These are phyloP conservation scores for Diadema setosum DNA, from an alignment of 35 echinoderm and acorn worm genomes.

Conservation along the genomic window DNA sequence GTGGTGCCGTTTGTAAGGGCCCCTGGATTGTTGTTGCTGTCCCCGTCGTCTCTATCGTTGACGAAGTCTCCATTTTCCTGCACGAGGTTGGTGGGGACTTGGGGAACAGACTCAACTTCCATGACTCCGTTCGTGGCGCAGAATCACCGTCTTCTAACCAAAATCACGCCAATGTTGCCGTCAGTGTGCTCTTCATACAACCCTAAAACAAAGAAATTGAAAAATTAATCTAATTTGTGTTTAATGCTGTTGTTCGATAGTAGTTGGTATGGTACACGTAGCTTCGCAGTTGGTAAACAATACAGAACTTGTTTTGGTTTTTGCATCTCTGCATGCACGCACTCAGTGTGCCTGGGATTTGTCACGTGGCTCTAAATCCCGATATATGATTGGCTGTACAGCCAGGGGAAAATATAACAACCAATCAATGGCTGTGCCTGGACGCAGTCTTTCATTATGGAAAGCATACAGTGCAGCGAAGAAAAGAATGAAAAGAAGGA, in stretches of 20 bases:
- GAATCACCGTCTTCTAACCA: conserved; percentile 60
- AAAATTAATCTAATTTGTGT: not conserved
- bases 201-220: conserved; percentile 3
- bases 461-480: too few relatives aligned
- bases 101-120: conserved; percentile 66
- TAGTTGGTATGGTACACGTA: not conserved
- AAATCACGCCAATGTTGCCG: conserved; percentile 42
- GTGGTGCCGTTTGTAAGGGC: conserved; percentile 1
- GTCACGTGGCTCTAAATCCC: not conserved
- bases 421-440: conserved; percentile 16
- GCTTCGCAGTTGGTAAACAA: not conserved
- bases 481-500: too few relatives aligned
- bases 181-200: not conserved
- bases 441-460: not conserved
- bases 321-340: not conserved
- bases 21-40: conserved; percentile 81
- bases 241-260: not conserved
- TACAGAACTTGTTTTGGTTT: not conserved
- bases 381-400: not conserved
- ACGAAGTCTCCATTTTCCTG: conserved; percentile 12
- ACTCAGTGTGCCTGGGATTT: not conserved
- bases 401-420: not conserved
- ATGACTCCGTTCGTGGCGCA: conserved; percentile 68
- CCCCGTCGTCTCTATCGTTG: conserved; percentile 34
- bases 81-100: conserved; percentile 33